These are phyloP conservation scores for Melanotaenia maccullochi DNA, from an alignment of 2,797 vertebrate species.

Conservation along the genomic window DNA sequence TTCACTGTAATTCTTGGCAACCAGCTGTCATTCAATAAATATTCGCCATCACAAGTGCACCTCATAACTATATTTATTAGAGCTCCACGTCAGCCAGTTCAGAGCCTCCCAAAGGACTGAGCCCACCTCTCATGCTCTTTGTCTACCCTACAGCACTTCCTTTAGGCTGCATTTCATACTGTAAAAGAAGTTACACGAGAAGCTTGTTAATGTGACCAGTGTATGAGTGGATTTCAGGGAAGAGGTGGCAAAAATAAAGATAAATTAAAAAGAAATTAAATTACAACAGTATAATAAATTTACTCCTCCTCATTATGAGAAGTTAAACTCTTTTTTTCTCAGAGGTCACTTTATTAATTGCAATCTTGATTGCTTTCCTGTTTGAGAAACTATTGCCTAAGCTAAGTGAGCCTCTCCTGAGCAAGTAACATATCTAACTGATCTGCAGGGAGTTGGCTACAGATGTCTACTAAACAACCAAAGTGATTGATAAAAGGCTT, in stretches of 20 bases:
- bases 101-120: constrained; percentile 22
- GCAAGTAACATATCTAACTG: constrained; percentile 18
- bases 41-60: constrained; percentile 29
- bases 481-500: constrained; percentile 38
- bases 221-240: constrained; percentile 16
- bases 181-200: constrained; percentile 5
- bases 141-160: constrained; percentile 17
- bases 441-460: constrained; percentile 30
- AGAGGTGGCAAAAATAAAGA: not conserved
- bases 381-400: constrained; percentile 26
- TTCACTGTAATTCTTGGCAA: constrained; percentile 61
- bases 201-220: constrained; percentile 13
- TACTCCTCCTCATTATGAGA: constrained; percentile 23
- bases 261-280: constrained; percentile 15
- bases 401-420: constrained; percentile 21
- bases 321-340: constrained; percentile 25
- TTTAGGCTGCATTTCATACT: constrained; percentile 14
- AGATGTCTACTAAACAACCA: constrained; percentile 40
- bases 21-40: constrained; percentile 61
- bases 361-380: constrained; percentile 36
- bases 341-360: constrained; percentile 48
- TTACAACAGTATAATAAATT: constrained; percentile 18
- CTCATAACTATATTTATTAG: constrained; percentile 40
- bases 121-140: constrained; percentile 21
- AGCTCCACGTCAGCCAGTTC: constrained; percentile 20